Percentiles rank a stretch among this genome's conserved stretches.
Conservation (phyloP, 2,797 vertebrate species). For the Sebastes aleutianus region DNA sequence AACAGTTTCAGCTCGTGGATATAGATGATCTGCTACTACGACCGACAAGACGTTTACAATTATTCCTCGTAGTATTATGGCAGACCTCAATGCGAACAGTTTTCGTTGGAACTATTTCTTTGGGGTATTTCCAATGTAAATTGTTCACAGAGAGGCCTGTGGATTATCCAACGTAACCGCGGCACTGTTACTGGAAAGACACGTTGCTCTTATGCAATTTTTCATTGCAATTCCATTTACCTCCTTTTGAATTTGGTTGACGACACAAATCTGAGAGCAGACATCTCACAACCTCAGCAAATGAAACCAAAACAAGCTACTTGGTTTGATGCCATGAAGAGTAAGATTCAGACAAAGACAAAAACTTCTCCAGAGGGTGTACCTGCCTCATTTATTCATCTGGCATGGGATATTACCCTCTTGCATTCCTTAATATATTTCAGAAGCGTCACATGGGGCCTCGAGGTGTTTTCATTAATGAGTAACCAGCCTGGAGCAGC, state of each 20-base stretch:
- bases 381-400: constrained; percentile 14
- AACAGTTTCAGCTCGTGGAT: constrained; percentile 25
- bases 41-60: constrained; percentile 20
- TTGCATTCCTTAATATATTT: constrained; percentile 49
- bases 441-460: constrained; percentile 35
- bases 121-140: constrained; percentile 39
- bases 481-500: constrained; percentile 59
- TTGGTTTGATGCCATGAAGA: neutral
- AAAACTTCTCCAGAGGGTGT: neutral
- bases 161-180: constrained; percentile 5
- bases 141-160: constrained; percentile 25
- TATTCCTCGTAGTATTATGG: constrained; percentile 25
- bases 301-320: neutral
- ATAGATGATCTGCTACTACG: constrained; percentile 22
- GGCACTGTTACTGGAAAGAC: constrained; percentile 28
- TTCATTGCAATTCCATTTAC: neutral
- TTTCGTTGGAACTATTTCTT: constrained; percentile 37
- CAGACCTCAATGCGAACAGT: constrained; percentile 38
- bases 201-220: neutral
- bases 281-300: neutral
- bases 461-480: constrained; percentile 59
- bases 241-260: neutral
- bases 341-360: neutral
- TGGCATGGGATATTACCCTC: constrained; percentile 15
- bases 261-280: neutral